Evolutionary conservation across 2,113 vertebrate species (phyloP).

Genomic region (Aptenodytes patagonicus): DNA sequence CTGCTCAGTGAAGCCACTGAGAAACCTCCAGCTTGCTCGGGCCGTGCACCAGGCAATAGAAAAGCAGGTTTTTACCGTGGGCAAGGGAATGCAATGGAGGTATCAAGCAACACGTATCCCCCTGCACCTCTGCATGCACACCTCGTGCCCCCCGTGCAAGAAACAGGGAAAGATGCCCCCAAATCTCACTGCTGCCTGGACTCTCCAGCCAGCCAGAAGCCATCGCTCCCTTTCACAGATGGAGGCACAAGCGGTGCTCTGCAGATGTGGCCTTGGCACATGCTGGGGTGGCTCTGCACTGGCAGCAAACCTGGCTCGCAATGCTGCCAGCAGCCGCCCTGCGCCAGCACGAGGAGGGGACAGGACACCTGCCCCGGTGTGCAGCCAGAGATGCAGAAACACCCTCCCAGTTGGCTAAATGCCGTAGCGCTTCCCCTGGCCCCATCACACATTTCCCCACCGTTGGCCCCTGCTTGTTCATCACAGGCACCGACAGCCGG

Average conservation of each 20-base stretch:
- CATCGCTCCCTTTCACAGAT: rapidly evolving
- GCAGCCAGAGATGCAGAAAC: neutral
- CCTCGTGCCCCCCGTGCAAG: neutral
- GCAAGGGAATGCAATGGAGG: neutral
- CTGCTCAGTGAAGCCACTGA: neutral
- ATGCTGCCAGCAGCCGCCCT: neutral
- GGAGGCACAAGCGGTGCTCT: neutral
- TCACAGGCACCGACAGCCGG: rapidly evolving
- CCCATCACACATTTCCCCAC: neutral
- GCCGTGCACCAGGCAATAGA: neutral
- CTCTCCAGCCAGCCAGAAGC: neutral
- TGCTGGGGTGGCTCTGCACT: neutral
- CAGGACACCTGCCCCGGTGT: neutral
- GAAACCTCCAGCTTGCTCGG: neutral
- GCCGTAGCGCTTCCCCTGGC: neutral
- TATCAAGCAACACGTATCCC: neutral
- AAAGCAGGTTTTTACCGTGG: neutral
- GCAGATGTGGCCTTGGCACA: neutral
- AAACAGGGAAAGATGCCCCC: neutral
- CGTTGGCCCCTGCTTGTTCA: neutral
- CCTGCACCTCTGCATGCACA: neutral
- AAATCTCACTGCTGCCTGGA: neutral
- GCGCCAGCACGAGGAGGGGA: neutral
- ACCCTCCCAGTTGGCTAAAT: neutral
- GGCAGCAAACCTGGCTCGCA: neutral